phyloP scores from a whole-genome alignment of 2,888 invertebrate genomes.

The Geophilus truncorum region DNA sequence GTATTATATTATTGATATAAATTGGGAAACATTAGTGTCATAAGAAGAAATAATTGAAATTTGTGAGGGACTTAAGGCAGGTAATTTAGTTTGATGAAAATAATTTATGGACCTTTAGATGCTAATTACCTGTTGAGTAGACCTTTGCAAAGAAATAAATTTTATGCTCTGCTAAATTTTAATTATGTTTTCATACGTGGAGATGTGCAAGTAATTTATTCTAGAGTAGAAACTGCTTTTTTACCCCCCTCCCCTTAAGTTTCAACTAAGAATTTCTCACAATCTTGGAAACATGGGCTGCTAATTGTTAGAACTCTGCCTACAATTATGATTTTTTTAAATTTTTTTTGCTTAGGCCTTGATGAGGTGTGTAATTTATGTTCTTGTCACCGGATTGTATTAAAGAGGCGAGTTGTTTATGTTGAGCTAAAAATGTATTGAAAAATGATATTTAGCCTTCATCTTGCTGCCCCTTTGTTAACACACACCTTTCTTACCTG shows the following conservation, averaged over 20 bases:
- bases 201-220: neutral
- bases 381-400: too few species aligned
- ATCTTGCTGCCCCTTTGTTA: too few species aligned
- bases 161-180: slow-evolving; percentile 24
- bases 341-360: too few species aligned
- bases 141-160: neutral
- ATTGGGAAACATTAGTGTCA: neutral
- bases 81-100: neutral
- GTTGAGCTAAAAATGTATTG: too few species aligned
- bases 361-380: too few species aligned
- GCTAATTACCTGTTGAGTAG: slow-evolving; percentile 5
- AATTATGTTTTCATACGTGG: neutral
- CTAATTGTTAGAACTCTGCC: neutral
- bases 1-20: neutral
- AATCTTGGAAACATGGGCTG: neutral
- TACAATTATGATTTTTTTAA: too few species aligned
- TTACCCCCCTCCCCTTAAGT: neutral
- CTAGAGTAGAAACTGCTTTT: neutral
- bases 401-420: too few species aligned
- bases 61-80: neutral
- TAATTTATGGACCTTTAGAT: slow-evolving; percentile 19
- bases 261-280: too few species aligned
- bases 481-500: too few species aligned
- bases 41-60: neutral
- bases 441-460: too few species aligned